These are phyloP conservation scores for Griposia aprilina DNA, from an alignment of 2,888 invertebrate genomes.

Conservation along the genomic window DNA sequence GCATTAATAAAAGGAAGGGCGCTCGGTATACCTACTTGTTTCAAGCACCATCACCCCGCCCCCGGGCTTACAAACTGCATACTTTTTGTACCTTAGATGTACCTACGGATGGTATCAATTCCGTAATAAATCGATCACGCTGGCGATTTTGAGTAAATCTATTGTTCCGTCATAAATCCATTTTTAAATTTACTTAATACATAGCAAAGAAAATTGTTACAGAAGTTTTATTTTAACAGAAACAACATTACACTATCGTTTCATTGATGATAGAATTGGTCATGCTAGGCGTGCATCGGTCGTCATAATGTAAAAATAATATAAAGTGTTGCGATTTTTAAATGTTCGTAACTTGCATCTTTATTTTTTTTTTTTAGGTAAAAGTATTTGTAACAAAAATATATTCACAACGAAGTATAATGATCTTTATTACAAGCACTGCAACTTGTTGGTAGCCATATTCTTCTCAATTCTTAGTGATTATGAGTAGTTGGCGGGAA, in stretches of 20 bases:
- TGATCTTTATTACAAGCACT: not conserved
- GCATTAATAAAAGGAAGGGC: not conserved
- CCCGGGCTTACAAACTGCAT: no score
- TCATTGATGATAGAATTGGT: no score
- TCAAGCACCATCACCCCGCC: no score
- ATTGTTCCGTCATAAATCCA: no score
- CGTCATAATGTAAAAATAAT: not conserved
- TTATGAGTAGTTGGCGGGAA: constrained; percentile 81
- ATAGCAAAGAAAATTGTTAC: not conserved
- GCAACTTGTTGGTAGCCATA: not conserved
- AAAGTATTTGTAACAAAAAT: not conserved
- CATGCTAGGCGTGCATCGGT: no score
- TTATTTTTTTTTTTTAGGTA: not conserved
- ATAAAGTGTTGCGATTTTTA: not conserved
- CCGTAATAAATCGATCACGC: no score
- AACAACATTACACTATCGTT: no score
- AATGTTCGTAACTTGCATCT: not conserved
- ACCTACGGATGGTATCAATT: not conserved
- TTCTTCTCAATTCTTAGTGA: not conserved
- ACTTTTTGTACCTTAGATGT: not conserved
- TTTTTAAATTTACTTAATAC: not conserved
- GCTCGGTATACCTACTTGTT: not conserved
- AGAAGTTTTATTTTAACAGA: not conserved
- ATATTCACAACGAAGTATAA: not conserved
- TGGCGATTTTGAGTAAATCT: no score